Evolutionary conservation across 35 echinoderm and acorn worm genomes (phyloP).

Genomic region (Chiridota heheva): DNA sequence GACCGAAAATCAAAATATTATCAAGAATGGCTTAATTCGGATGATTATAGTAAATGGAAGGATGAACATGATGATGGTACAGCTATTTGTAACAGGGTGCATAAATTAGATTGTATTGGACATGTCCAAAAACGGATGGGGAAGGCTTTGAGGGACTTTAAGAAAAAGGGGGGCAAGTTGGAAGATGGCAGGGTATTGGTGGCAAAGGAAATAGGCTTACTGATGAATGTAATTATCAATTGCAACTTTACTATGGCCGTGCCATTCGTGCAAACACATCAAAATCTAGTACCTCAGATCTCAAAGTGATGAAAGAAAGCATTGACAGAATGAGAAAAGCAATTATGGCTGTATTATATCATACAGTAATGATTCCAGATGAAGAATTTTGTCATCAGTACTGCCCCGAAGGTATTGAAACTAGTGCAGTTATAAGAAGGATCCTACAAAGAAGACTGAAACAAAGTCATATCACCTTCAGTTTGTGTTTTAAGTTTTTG

Average conservation of each 20-base stretch:
- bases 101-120: slow-evolving; percentile 30
- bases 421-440: slow-evolving; percentile 14
- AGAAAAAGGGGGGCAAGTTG: slow-evolving; percentile 34
- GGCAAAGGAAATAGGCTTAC: slow-evolving; percentile 17
- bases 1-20: slow-evolving; percentile 33
- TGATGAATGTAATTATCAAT: slow-evolving; percentile 20
- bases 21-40: slow-evolving; percentile 26
- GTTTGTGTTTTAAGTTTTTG: slow-evolving; percentile 23
- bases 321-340: too few relatives aligned
- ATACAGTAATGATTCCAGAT: slow-evolving; percentile 14
- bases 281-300: too few relatives aligned
- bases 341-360: too few relatives aligned
- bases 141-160: slow-evolving; percentile 4
- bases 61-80: slow-evolving; percentile 21
- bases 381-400: slow-evolving; percentile 29
- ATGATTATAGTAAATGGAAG: slow-evolving; percentile 1
- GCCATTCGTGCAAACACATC: neutral
- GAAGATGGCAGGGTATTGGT: slow-evolving; percentile 28
- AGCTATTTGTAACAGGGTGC: slow-evolving; percentile 42
- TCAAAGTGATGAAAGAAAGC: too few relatives aligned
- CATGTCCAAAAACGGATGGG: slow-evolving; percentile 43
- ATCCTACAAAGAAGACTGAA: slow-evolving; percentile 7
- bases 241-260: neutral
- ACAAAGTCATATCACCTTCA: slow-evolving; percentile 15
- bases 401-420: slow-evolving; percentile 16